Evolutionary conservation across 2,888 invertebrate species (phyloP).

Genomic region (Mongoloraphidia duomilia): DNA sequence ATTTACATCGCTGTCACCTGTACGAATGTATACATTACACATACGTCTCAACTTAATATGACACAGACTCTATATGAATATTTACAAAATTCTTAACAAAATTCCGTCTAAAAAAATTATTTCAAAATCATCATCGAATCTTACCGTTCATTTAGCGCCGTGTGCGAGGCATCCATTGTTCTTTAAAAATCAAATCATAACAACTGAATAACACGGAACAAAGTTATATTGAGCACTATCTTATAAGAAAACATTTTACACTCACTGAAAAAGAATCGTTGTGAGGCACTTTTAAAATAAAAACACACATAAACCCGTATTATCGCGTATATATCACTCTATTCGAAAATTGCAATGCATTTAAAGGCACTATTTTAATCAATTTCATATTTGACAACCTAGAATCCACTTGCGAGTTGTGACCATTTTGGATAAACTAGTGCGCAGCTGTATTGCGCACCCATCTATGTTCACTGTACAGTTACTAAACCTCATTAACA

Average conservation of each 20-base stretch:
- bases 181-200: background rate
- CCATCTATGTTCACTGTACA: background rate
- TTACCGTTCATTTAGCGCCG: background rate
- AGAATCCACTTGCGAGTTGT: background rate
- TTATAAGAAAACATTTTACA: background rate
- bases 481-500: background rate
- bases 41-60: too few species aligned
- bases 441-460: conserved; percentile 1
- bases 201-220: background rate
- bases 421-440: conserved; percentile 4
- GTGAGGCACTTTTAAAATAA: background rate
- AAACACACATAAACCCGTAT: background rate
- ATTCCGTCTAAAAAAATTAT: too few species aligned
- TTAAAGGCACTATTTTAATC: conserved; percentile 1
- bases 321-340: background rate
- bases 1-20: background rate
- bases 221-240: background rate
- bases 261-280: background rate
- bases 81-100: too few species aligned
- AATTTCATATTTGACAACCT: conserved; percentile 1
- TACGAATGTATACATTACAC: background rate
- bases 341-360: background rate
- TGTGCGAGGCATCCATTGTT: background rate
- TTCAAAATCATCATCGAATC: background rate
- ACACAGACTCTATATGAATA: too few species aligned